Evolutionary conservation across 2,797 vertebrate genomes (phyloP).

Genomic region (Artibeus lituratus): DNA sequence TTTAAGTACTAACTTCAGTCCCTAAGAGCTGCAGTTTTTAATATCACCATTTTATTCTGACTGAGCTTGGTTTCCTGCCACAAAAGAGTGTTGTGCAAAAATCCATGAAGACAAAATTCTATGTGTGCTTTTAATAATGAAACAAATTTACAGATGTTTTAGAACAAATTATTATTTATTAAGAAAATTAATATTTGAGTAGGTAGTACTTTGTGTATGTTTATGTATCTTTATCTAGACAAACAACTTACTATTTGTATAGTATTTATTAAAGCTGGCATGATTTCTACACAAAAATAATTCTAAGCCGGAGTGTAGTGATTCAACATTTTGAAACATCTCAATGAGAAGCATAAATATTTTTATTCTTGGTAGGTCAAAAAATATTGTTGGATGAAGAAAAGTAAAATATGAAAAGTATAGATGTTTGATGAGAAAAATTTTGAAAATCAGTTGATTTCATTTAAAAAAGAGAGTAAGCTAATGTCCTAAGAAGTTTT

Average conservation of each 20-base stretch:
- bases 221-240: not conserved
- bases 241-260: not conserved
- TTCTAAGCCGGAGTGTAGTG: not conserved
- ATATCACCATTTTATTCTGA: not conserved
- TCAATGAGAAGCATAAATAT: not conserved
- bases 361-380: not conserved
- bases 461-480: not conserved
- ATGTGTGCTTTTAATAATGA: not conserved
- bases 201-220: not conserved
- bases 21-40: not conserved
- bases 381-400: not conserved
- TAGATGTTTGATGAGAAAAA: not conserved
- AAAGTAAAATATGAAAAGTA: not conserved
- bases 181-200: not conserved
- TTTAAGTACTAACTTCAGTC: not conserved
- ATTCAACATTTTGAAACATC: not conserved
- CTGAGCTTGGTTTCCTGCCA: not conserved
- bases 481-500: not conserved
- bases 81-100: not conserved
- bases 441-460: not conserved
- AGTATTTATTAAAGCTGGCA: not conserved
- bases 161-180: not conserved
- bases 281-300: slow-evolving; percentile 16
- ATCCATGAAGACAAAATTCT: not conserved
- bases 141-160: not conserved